Conservation (phyloP, 2,888 invertebrate species). For the Luperina nickerlii region DNA sequence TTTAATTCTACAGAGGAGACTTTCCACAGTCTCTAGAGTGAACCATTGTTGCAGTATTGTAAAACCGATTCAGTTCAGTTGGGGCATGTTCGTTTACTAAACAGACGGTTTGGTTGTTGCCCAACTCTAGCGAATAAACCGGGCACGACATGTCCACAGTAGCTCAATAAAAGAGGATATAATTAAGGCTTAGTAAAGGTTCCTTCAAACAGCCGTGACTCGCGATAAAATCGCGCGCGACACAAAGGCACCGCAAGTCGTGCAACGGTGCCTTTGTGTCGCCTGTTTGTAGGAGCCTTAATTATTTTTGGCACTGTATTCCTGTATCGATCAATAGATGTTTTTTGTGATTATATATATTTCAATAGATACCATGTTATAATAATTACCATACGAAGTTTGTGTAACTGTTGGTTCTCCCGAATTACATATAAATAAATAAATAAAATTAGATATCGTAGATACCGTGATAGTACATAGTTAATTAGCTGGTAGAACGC, state of each 20-base stretch:
- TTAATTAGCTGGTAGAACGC: background rate
- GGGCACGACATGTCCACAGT: background rate
- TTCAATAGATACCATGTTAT: background rate
- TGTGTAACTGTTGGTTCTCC: no score
- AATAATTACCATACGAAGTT: no score
- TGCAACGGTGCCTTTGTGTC: no score
- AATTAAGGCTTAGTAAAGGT: background rate
- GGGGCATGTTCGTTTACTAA: constrained; percentile 17
- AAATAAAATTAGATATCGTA: background rate
- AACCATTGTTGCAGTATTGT: constrained; percentile 17
- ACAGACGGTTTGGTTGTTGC: constrained; percentile 21
- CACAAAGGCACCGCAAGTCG: no score
- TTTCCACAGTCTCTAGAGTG: background rate
- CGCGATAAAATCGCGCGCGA: no score
- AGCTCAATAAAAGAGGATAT: constrained; percentile 27
- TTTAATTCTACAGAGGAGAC: background rate
- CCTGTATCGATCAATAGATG: background rate
- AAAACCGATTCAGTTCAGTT: constrained; percentile 18
- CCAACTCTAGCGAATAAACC: constrained; percentile 40
- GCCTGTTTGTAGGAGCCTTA: no score
- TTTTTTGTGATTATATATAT: background rate
- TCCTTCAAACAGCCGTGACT: no score
- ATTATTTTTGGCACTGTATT: background rate
- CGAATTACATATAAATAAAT: no score
- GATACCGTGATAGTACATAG: background rate